A percentile compares a stretch with the other conserved stretches of the same genome.
phyloP scores from a whole-genome alignment of 2,888 invertebrate species.

The Apodemia hepburni region DNA sequence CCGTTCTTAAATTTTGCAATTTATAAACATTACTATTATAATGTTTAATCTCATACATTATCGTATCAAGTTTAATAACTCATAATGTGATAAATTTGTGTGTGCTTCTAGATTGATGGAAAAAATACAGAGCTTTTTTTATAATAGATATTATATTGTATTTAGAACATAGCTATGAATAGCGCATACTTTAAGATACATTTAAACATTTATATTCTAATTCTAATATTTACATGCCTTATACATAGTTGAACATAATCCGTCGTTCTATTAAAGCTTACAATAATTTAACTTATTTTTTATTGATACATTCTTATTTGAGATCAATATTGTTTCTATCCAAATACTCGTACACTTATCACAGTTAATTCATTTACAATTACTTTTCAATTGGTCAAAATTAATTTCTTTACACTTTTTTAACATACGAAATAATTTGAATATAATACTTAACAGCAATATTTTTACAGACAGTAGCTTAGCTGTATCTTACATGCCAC shows the following conservation, averaged over 20 bases:
- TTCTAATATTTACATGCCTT: slow-evolving; percentile 21
- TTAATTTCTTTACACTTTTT: slow-evolving; percentile 32
- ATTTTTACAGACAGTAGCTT: not conserved
- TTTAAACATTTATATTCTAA: not conserved
- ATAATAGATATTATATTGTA: not conserved
- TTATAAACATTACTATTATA: too few species aligned
- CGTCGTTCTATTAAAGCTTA: slow-evolving; percentile 16
- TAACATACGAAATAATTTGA: slow-evolving; percentile 12
- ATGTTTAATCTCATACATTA: too few species aligned
- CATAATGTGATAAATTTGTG: not conserved
- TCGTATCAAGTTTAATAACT: too few species aligned
- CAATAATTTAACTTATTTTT: slow-evolving; percentile 32
- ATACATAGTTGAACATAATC: slow-evolving; percentile 4
- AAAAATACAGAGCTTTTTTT: not conserved
- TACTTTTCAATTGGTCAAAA: slow-evolving; percentile 57
- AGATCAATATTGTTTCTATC: slow-evolving; percentile 37
- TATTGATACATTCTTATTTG: slow-evolving; percentile 23
- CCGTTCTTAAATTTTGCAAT: too few species aligned
- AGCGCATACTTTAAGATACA: slow-evolving; percentile 11
- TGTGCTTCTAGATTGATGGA: not conserved
- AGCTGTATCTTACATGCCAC: too few species aligned
- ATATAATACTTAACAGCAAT: not conserved
- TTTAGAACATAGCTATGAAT: slow-evolving; percentile 19
- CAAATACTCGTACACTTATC: slow-evolving; percentile 58
- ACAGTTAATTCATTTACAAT: slow-evolving; percentile 69